phyloP scores from a whole-genome alignment of 2,888 invertebrate genomes.

The Nomada fabriciana region DNA sequence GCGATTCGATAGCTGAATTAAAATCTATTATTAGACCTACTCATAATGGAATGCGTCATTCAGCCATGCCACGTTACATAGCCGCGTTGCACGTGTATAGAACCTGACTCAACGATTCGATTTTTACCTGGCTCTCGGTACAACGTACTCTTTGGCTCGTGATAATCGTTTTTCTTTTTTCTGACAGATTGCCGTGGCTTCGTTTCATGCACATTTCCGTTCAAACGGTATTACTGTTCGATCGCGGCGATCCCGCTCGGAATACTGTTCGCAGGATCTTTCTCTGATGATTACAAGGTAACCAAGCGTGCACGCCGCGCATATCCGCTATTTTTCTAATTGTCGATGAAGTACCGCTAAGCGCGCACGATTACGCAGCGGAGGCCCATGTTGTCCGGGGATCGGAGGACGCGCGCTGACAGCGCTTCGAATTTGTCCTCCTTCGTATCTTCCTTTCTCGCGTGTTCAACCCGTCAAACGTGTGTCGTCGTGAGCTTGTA shows the following conservation, averaged over 20 bases:
- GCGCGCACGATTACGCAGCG: slow-evolving; percentile 57
- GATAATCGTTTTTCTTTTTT: slow-evolving; percentile 33
- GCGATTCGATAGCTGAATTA: neutral
- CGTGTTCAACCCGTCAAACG: slow-evolving; percentile 54
- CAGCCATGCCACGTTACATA: neutral
- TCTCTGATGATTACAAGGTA: slow-evolving; percentile 51
- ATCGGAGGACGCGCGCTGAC: slow-evolving; percentile 57
- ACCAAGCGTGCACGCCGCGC: slow-evolving; percentile 40
- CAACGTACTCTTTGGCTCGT: neutral
- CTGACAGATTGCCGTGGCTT: slow-evolving; percentile 23
- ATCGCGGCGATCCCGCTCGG: slow-evolving; percentile 25
- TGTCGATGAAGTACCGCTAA: slow-evolving; percentile 55
- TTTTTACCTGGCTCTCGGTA: neutral
- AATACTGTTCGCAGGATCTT: slow-evolving; percentile 47
- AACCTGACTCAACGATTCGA: slow-evolving; percentile 6
- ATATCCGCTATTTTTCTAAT: slow-evolving; percentile 54
- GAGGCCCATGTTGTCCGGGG: slow-evolving; percentile 40
- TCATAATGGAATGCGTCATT: neutral
- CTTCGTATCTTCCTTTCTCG: slow-evolving; percentile 47
- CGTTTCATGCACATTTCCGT: slow-evolving; percentile 45
- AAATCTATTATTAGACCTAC: neutral
- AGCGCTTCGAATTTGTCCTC: slow-evolving; percentile 60
- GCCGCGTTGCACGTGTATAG: neutral
- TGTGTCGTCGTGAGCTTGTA: slow-evolving; percentile 56
- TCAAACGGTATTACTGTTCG: slow-evolving; percentile 40